Evolutionary conservation across 2,888 invertebrate species (phyloP), one percentile per base, ranked within the genome.

Genomic region (Cheilosia grossa): DNA sequence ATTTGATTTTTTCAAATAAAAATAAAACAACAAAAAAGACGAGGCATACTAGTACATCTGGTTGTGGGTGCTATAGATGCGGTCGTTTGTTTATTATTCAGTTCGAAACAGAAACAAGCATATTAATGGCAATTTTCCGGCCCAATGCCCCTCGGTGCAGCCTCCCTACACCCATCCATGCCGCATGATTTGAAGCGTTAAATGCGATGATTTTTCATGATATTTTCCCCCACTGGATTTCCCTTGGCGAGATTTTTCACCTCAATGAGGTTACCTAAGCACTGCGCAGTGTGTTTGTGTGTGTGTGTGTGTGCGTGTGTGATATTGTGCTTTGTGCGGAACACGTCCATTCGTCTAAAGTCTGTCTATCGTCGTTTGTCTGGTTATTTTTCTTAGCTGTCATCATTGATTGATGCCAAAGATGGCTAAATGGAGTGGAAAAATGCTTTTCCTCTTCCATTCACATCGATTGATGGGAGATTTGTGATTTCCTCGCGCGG

Each of bases 41-140:
- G 33, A 64, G 63, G 19, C 21, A 40, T 47, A 51, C 58, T 33
- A 56, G 73, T 79, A 67, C 37, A 19, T 44, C 44, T 81, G n/a
- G 53, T 24, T 7, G 37, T 56, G 59, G 56, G 58, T 53, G 40
- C 24, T 33, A 44, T n/a, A 56, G 61, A 24, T 83, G 83, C 64
- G 80, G 85, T 81, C 77, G 85, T 81, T 85, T 85, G 81, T 85
- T 83, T 85, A 81, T 85, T 85, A 81, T 85, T 81, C 81, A 77
- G 85, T 85, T 81, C 67, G 66, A 72, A 75, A 70, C 85, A 81
- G 85, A 85, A 81, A 85, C 75, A 80, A 85, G 85, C 85, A 85
- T 85, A 77, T 85, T 85, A 85, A 81, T 85, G 81, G 85, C 81
- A 81, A 85, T 85, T 67, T 85, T 49, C 72, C 75, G 61, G 49